Evolutionary conservation across 1,140 invertebrate genomes (phyloP), one percentile per base, ranked within the genome.

Genomic region (Pemphigus obesinymphae): DNA sequence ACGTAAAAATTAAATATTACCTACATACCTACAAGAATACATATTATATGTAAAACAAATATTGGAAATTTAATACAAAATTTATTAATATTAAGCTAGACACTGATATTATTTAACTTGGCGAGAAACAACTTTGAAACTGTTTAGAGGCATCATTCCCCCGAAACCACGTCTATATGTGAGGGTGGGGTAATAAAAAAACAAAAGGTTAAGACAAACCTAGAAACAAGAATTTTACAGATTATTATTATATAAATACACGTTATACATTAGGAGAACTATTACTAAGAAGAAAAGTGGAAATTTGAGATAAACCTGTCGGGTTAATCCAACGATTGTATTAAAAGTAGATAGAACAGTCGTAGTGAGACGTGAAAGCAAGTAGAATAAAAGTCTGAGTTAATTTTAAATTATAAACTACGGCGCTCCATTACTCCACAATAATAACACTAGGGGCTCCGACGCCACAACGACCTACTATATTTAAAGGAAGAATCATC

Each of bases 371-470:
- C 13, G 63, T 29, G 17, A 23, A 45, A 70, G 66, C 15, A 7
- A 70, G 37, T 70, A 45, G 68, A 70, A 40, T 70, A 29, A 70
- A 70, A 45, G 23, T 70, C 40, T 11, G 37, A 70, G 68, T 29
- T 45, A 45, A 70, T 70, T 45, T 70, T 70, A 70, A 45, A 70
- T 70, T 70, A 70, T 70, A 70, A 70, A 26, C 40, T 45, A 70
- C 40, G 29, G 26, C 23, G 68, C 37, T 70, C 23, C 68, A 45
- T 70, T 70, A 70, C 40, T 45, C 45, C 23, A 15, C 68, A 70
- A 70, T 70, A 70, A 70, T 70, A 70, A 70, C 68, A 45, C 68
- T 70, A 26, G 6, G n/a, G n/a, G 23, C 40, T 70, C 40, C 8
- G 23, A n/a, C 34, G 20, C 6, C 15, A 15, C 58, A 31, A 1